Evolutionary conservation across 2,888 invertebrate genomes (phyloP), one percentile per base, ranked within the genome.

Genomic region (Diogma glabrata): DNA sequence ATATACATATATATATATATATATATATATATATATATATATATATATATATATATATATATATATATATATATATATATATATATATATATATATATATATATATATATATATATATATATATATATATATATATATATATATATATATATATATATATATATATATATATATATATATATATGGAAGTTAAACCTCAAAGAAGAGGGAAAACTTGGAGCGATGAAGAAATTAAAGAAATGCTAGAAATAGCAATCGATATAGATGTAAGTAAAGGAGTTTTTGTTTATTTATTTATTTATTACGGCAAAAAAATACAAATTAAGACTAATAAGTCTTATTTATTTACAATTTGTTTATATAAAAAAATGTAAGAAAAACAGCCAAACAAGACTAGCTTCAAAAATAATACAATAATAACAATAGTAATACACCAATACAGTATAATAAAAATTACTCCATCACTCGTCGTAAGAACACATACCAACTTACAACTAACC

Each of bases 1-100:
- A 36, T 36, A 36, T 36, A 36, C 14, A 10, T 10, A 6, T 10
- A 36, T 36, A 36, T 36, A 38, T 17, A 10, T 38, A 17, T 38
- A 38, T 38, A 10, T 38, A 38, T 38, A 19, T 38, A 38, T 38
- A 14, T 38, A 38, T 33, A 33, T 33, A 33, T 33, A 33, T 33
- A 33, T 33, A 33, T 33, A 33, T 33, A 33, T 33, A 33, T 33
- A 33, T 33, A 33, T 33, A 33, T 33, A 33, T 33, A 33, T 33
- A 33, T 33, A 33, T 33, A 33, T 33, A 33, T 33, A 33, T 33
- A 33, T 33, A 33, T 33, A 33, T 33, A 33, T 33, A 33, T 33
- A 33, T 33, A 33, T 33, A 33, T 33, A 33, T 33, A 33, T 7
- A 33, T 33, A 33, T 33, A 33, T 33, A 33, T 33, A 33, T 33